Evolutionary conservation across 2,797 vertebrate genomes (phyloP).

Genomic region (Microctenopoma stevenorrisi): DNA sequence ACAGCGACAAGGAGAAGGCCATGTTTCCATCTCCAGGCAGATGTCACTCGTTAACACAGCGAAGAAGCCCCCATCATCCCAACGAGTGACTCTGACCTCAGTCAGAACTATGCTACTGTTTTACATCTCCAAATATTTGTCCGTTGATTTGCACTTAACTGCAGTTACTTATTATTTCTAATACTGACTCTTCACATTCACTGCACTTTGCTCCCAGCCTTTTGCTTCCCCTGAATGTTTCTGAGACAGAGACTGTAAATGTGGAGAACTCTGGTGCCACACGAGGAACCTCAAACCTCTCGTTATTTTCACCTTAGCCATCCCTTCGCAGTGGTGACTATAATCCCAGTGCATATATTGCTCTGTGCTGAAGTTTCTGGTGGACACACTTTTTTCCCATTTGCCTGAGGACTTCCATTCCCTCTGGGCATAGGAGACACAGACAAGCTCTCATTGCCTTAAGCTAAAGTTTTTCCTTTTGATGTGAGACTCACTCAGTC

Average conservation of each 20-base stretch:
- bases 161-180: too few species aligned
- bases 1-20: slow-evolving; percentile 10
- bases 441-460: slow-evolving; percentile 20
- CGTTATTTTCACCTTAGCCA: slow-evolving; percentile 39
- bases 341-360: slow-evolving; percentile 54
- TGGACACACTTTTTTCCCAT: slow-evolving; percentile 31
- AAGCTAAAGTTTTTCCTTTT: not conserved
- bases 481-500: slow-evolving; percentile 16
- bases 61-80: not conserved
- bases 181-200: slow-evolving; percentile 34
- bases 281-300: slow-evolving; percentile 26
- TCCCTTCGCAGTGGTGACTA: slow-evolving; percentile 37
- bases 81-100: too few species aligned
- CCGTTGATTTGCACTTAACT: too few species aligned
- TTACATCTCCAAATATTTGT: too few species aligned
- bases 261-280: slow-evolving; percentile 39
- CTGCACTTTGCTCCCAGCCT: slow-evolving; percentile 16
- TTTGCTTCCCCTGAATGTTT: slow-evolving; percentile 36
- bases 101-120: too few species aligned
- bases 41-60: slow-evolving; percentile 26
- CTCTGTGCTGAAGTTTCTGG: slow-evolving; percentile 26
- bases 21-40: slow-evolving; percentile 22
- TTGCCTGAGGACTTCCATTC: slow-evolving; percentile 43
- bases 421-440: slow-evolving; percentile 34
- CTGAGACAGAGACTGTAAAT: slow-evolving; percentile 20